Base-by-base conservation (phyloP, 1,140 invertebrate species). In the Anagrus nilaparvatae region DNA sequence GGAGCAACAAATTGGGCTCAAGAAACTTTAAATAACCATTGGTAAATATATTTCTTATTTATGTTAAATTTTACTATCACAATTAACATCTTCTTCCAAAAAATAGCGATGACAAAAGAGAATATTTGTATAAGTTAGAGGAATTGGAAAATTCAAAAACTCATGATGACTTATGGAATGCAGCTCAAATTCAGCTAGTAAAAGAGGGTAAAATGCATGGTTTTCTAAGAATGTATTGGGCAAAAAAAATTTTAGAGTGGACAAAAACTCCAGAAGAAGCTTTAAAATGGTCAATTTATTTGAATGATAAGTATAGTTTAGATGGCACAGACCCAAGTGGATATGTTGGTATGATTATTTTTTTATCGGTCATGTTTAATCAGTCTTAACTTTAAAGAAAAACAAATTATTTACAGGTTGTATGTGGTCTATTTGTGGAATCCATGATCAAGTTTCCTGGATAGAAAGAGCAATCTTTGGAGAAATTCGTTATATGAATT, bases 361-460 rank as follows among this genome's bases (percentile, higher is more conserved):
- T 47, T 19, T 9, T 18, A 34, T 7, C 4, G n/a, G n/a, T n/a
- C n/a, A n/a, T n/a, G n/a, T n/a, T 7, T 25, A 7, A 25, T 25
- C 24, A 6, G 12, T 25, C 6, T 25, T 30, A 14, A 30, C 7
- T 30, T 30, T 30, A 10, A 30, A 10, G 5, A 5, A n/a, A n/a
- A n/a, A n/a, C n/a, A n/a, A n/a, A n/a, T n/a, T n/a, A n/a, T n/a
- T 51, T 55, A 0, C 46, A 83, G 82, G 85, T 10, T 90, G 87
- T 50, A 90, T 92, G 87, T 94, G 89, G 89, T 91, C 87, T 1
- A 83, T 93, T 34, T 89, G 86, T 62, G 89, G 90, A 10, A 74
- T 90, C 24, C 89, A 94, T 60, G 89, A 95, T 62, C 86, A 87
- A 64, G 88, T 86, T n/a, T n/a, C n/a, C n/a, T 94, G 87, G 87